Evolutionary conservation across 2,113 vertebrate species (phyloP), one percentile per base, ranked within the genome.

Genomic region (Corythaixoides concolor): DNA sequence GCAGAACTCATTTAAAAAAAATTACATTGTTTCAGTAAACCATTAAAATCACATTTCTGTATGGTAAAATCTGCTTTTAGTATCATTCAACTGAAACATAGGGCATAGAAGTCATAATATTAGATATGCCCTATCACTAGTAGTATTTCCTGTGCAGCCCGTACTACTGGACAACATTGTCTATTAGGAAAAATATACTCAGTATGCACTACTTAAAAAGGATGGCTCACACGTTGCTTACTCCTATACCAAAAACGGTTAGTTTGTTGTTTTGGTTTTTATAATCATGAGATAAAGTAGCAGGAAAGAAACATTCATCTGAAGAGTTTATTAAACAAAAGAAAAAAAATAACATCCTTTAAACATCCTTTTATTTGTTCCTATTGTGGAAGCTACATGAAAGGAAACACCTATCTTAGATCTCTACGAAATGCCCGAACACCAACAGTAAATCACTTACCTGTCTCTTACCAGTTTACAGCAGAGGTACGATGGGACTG

Each of bases 51-150:
- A 2, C 21, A 80, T 2, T 59, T 45, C 6, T 69, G 15, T 35
- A 23, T 22, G 47, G 50, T 37, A 52, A 79, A 88, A 43, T 7
- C 23, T 55, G 19, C 12, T 80, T 85, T 88, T 47, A 69, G 37
- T 22, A 30, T 35, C 3, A 1, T 60, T 11, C 15, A 91, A 74
- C 26, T 52, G 33, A 77, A 86, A 80, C 41, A 62, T 8, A 75
- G 73, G 87, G 20, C 35, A 45, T 0, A 52, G 47, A 63, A 69
- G 7, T 45, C 6, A 0, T 6, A 53, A 18, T 4, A 39, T 14
- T 33, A 50, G 26, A 43, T 9, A 32, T 27, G 22, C 23, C 55
- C 8, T 12, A 81, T 78, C 35, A 52, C 24, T 32, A 13, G 15
- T 3, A 80, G 15, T 2, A 63, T 32, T 43, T 75, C 32, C 63